Evolutionary conservation across 2,113 vertebrate species (phyloP).

Genomic region (Istiophorus platypterus): DNA sequence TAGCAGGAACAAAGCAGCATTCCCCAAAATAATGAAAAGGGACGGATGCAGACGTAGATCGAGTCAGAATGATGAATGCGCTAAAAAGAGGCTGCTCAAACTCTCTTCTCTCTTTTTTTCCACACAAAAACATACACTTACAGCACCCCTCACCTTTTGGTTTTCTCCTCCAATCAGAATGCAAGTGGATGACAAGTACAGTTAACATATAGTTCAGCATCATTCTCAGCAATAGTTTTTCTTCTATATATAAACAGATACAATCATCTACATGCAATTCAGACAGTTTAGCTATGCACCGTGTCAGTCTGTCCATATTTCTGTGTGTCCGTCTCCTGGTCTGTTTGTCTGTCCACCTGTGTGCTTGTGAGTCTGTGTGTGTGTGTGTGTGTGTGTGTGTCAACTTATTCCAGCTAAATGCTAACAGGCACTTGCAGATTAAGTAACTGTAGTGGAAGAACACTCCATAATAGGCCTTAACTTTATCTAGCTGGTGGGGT

Average conservation of each 20-base stretch:
- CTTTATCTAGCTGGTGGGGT: slow-evolving; percentile 42
- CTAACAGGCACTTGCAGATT: slow-evolving; percentile 60
- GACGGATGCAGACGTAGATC: slow-evolving; percentile 26
- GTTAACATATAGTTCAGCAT: slow-evolving; percentile 8
- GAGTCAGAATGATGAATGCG: slow-evolving; percentile 45
- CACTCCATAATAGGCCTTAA: slow-evolving; percentile 57
- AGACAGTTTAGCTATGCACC: neutral
- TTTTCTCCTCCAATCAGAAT: neutral
- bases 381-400: neutral
- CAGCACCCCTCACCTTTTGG: neutral
- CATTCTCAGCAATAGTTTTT: slow-evolving; percentile 2
- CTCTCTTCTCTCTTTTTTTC: neutral
- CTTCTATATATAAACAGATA: neutral
- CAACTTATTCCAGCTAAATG: slow-evolving; percentile 46
- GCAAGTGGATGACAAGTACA: slow-evolving; percentile 7
- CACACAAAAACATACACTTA: slow-evolving; percentile 2
- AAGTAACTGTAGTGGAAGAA: slow-evolving; percentile 61
- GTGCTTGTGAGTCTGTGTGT: neutral
- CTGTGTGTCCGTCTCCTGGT: neutral
- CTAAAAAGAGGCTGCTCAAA: slow-evolving; percentile 17
- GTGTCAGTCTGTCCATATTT: neutral
- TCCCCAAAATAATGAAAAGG: slow-evolving; percentile 51
- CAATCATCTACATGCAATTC: slow-evolving; percentile 19
- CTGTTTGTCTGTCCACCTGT: neutral
- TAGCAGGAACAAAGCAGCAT: slow-evolving; percentile 40